These are phyloP conservation scores for Bujurquina vittata DNA, from an alignment of 2,113 vertebrate species.

Conservation along the genomic window DNA sequence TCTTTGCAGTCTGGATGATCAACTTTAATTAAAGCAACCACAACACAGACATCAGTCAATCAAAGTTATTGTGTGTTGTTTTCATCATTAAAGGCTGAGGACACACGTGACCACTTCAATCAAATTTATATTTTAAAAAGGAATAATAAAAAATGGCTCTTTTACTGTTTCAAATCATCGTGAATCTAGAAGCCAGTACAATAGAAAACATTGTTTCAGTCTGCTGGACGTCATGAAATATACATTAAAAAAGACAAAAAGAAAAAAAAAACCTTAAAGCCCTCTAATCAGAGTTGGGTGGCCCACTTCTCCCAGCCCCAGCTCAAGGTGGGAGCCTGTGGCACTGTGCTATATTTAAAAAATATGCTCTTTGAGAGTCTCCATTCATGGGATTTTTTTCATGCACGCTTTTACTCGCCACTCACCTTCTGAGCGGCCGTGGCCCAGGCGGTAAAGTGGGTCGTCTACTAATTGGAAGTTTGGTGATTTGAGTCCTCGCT, in stretches of 20 bases:
- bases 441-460: neutral
- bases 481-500: neutral
- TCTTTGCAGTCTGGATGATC: constrained; percentile 17
- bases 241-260: neutral
- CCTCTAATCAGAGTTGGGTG: neutral
- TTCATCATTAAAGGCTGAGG: neutral
- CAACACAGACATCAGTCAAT: neutral
- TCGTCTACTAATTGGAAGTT: neutral
- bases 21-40: constrained; percentile 36
- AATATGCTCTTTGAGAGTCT: neutral
- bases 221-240: neutral
- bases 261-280: neutral
- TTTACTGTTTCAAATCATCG: no score
- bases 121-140: neutral
- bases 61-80: neutral
- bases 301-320: neutral
- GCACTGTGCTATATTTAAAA: neutral
- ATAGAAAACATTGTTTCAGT: neutral
- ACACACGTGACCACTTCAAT: neutral
- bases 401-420: neutral
- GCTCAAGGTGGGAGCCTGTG: neutral
- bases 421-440: neutral
- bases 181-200: no score
- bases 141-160: neutral
- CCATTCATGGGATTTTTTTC: neutral